Base-by-base conservation (phyloP, 2,888 invertebrate species). In the Aspidiotus destructor region DNA sequence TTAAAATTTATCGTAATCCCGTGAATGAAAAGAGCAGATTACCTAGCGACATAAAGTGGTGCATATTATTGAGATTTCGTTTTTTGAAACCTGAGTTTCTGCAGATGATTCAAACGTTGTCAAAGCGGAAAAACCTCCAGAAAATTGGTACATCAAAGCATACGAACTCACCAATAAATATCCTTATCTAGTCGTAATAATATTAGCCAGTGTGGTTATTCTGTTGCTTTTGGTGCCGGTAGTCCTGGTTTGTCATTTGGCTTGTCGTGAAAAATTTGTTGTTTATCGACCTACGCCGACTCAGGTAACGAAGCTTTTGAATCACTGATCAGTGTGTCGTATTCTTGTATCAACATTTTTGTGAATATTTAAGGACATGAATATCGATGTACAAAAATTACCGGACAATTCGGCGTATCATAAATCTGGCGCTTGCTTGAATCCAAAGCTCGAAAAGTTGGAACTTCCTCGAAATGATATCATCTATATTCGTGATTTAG, bases 401-500 rank as follows among this genome's bases (percentile, higher is more conserved):
- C 92, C 92, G 0, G 88, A 86, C 74, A 94, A 94, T 77, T 82
- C 88, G 75, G 87, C 90, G 58, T 94, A 93, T 77, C 92, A 93
- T 75, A 87, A 89, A 74, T 88, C 89, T 69, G 89, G 89, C 72
- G 86, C 88, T 13, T 87, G 88, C 75, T 80, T 95, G 57, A 94
- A 95, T 81, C 92, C 95, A 0, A 93, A 92, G 76, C 80, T 97
- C 70, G 95, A 96, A 77, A 89, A 90, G 75, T 80, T 95, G 44
- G 96, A 97, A 78, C 97, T 93, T 80, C 95, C 95, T 0, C 83
- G 96, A 53, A 96, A 96, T 75, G 92, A 96, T 77, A 94, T 97
- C 48, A 92, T 96, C 74, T 96, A 95, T 75, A 88, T 96, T 62
- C 82, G 89, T 73, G 96, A 96, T 76, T 81, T 97, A 72, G 97